Base-by-base conservation (phyloP, 23 tunicate species). In the Halocynthia roretzi region DNA sequence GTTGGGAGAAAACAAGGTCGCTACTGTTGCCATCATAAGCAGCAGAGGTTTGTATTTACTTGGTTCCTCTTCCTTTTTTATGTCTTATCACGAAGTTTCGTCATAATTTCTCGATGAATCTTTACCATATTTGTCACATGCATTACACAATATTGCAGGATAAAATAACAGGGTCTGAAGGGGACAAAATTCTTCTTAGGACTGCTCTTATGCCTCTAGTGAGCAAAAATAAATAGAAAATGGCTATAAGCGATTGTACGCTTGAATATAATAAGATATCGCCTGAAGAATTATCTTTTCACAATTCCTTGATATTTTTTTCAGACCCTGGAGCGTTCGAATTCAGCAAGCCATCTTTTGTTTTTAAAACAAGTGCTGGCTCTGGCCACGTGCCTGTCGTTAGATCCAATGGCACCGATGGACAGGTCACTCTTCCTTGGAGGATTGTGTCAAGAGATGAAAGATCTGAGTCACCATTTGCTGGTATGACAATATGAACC, bases 361-460 rank as follows among this genome's bases (percentile, higher is more conserved):
- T 96, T 11, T 96, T 91, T 71, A 80, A 81, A 23, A 77, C 80
- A 52, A 82, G 82, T 50, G 62, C 54, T 48, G 76, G 70, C 7
- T 77, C 71, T 40, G 96, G 95, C 40, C 51, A 74, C 56, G 83
- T 86, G 8, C 88, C 96, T 12, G 93, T 96, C 18, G 75, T 89
- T 49, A 65, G 99, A 67, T 90, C 95, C 14, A 90, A 85, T 54
- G 99, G 99, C 58, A 67, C 99, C 5, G 99, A 96, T 76, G 99
- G 99, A 6, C 81, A 84, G 18, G 85, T 90, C 9, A 44, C 62
- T 8, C 66, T 96, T 10, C 89, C 82, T 8, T 96, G 99, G 99
- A 75, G 51, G 18, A 92, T 92, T 44, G 79, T 82, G 52, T 92
- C 98, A 51, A 58, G 72, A 71, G 91, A 85, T 71, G 78, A 64